Conservation (phyloP, 2,113 vertebrate species). For the Gobius niger region DNA sequence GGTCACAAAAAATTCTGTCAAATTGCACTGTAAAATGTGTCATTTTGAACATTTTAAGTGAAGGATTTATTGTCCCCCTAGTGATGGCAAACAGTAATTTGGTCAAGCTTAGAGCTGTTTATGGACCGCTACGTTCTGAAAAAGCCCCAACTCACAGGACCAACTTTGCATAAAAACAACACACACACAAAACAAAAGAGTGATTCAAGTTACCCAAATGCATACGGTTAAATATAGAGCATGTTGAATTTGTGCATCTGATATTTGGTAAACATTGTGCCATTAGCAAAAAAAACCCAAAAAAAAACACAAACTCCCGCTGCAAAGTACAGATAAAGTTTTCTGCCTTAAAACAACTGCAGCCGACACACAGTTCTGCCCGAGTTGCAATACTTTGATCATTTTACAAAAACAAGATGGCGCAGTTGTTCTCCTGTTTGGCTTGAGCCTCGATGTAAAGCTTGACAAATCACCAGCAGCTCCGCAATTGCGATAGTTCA, state of each 20-base stretch:
- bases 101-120: too few species aligned
- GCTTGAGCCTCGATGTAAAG: constrained; percentile 5
- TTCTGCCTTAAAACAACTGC: not conserved
- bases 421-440: constrained; percentile 1
- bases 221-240: not conserved
- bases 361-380: not conserved
- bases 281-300: not conserved
- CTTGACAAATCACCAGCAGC: not conserved
- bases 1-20: too few species aligned
- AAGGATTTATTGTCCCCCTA: too few species aligned
- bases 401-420: not conserved
- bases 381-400: not conserved
- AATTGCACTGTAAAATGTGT: too few species aligned
- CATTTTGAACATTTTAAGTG: too few species aligned
- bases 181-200: not conserved
- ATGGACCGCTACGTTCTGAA: too few species aligned
- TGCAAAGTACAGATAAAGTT: not conserved
- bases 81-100: too few species aligned
- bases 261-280: constrained; percentile 8
- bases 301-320: not conserved
- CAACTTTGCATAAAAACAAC: not conserved
- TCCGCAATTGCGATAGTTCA: not conserved
- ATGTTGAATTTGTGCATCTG: constrained; percentile 8
- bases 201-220: not conserved
- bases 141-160: too few species aligned